Percentiles rank a stretch among this genome's conserved stretches.
Evolutionary conservation across 2,113 vertebrate species (phyloP).

Genomic region (Siphamia tubifer): DNA sequence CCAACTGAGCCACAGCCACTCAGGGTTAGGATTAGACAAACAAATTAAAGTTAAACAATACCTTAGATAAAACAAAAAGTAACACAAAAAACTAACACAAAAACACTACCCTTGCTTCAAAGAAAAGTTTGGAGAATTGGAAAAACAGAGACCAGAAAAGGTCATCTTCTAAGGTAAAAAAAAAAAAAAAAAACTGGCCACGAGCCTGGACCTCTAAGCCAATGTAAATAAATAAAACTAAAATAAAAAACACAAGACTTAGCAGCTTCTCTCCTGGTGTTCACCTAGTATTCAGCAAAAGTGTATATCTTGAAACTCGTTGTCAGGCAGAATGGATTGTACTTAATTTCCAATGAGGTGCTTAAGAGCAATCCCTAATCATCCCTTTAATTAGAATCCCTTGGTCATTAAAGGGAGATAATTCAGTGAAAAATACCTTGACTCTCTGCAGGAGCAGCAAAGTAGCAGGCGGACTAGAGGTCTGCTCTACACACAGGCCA

Average conservation of each 20-base stretch:
- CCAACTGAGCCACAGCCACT: no score
- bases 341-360: slow-evolving; percentile 83
- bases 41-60: no score
- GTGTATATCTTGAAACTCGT: slow-evolving; percentile 62
- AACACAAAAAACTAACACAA: no score
- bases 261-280: slow-evolving; percentile 31
- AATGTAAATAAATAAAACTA: slow-evolving; percentile 24
- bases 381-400: slow-evolving; percentile 82
- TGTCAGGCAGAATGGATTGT: slow-evolving; percentile 81
- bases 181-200: slow-evolving; percentile 33
- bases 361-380: slow-evolving; percentile 82
- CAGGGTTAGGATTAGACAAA: no score
- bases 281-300: slow-evolving; percentile 63
- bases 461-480: slow-evolving; percentile 40
- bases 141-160: slow-evolving; percentile 10
- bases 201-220: slow-evolving; percentile 17
- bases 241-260: slow-evolving; percentile 40
- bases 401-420: slow-evolving; percentile 80
- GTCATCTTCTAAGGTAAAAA: slow-evolving; percentile 15
- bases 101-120: slow-evolving; percentile 24
- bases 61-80: slow-evolving; percentile 13
- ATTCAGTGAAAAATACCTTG: slow-evolving; percentile 77
- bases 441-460: slow-evolving; percentile 62
- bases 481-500: slow-evolving; percentile 19
- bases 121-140: slow-evolving; percentile 3